A percentile compares a stretch with the other conserved stretches of the same genome.
Evolutionary conservation across 2,888 invertebrate species (phyloP).

Genomic region (Ischnus inquisitorius): DNA sequence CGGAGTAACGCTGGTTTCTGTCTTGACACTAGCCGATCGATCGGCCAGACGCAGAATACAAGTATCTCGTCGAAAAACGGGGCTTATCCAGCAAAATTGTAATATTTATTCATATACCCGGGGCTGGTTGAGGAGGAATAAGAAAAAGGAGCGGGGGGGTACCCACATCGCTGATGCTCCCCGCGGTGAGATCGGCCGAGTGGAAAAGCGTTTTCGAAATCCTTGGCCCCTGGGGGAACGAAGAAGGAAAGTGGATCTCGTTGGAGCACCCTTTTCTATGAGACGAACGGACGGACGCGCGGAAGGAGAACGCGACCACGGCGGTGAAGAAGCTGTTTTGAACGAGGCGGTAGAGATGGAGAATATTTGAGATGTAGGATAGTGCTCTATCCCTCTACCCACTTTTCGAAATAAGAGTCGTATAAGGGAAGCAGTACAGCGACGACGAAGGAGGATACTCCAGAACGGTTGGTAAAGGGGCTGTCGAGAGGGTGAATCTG

Average conservation of each 20-base stretch:
- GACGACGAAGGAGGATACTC: conserved; percentile 54
- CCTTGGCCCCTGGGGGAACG: conserved; percentile 75
- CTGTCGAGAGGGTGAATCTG: conserved; percentile 61
- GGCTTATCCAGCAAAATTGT: conserved; percentile 83
- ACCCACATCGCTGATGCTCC: conserved; percentile 52
- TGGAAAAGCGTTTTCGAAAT: conserved; percentile 83
- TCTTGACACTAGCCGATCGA: conserved; percentile 76
- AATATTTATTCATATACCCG: conserved; percentile 84
- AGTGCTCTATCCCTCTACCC: conserved; percentile 41
- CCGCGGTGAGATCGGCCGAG: conserved; percentile 77
- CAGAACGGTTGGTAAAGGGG: conserved; percentile 46
- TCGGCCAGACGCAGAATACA: conserved; percentile 78
- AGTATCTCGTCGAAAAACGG: conserved; percentile 83
- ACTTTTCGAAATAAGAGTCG: conserved; percentile 52
- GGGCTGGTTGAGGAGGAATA: conserved; percentile 44
- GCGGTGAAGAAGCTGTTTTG: conserved; percentile 59
- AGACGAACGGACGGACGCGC: conserved; percentile 38
- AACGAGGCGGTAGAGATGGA: conserved; percentile 35
- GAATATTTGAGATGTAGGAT: conserved; percentile 27
- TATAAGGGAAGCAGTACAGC: conserved; percentile 29
- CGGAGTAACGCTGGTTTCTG: conserved; percentile 22
- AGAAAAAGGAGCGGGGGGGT: conserved; percentile 4
- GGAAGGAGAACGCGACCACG: conserved; percentile 19
- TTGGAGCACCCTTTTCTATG: conserved; percentile 80
- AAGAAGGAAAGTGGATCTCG: conserved; percentile 78